Base-by-base conservation (phyloP, 2,888 invertebrate genomes). In the Calliphora vomitoria region DNA sequence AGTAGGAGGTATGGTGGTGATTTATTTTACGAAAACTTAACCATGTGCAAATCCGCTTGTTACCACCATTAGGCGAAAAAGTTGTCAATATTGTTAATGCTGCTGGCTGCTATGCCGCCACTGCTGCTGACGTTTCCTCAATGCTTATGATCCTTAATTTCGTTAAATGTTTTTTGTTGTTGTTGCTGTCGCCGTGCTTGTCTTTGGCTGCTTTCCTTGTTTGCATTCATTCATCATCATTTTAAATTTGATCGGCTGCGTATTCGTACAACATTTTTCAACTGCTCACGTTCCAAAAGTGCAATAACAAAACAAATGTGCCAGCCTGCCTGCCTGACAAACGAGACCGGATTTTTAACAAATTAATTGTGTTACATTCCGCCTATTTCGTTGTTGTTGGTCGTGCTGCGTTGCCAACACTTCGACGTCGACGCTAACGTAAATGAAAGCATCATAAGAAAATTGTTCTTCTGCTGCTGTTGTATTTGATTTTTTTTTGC, bases 191-290 rank as follows among this genome's bases (percentile, higher is more conserved):
- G 62, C 50, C 8, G 4, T 47, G 60, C 62, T 80, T 50, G 25
- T 35, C 25, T 50, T 50, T 68, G 58, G 38, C 41, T 64, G 91
- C 91, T 25, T 25, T 25, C 25, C 25, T 91, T 92, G 92, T 90
- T 91, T 92, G 92, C 91, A 92, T 92, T 93, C 92, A 93, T 92
- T 81, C 84, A 93, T 93, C 72, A 93, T 94, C 93, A 93, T 93
- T 94, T 93, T 92, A 92, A 93, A 92, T 93, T 93, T 93, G 93
- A 93, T 93, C 93, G 93, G 93, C 93, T 92, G 93, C 92, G 93
- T 92, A 93, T 93, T 92, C 93, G 92, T 92, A 92, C 93, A 92
- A 91, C 20, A 74, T 50, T 69, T 58, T 53, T 55, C 31, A 71
- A 69, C 60, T 69, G 74, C 87, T 87, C 84, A 87, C 85, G 87